Percentiles rank a stretch among this genome's conserved stretches.
Conservation (phyloP, 2,797 vertebrate species). For the Halcyon badia region DNA sequence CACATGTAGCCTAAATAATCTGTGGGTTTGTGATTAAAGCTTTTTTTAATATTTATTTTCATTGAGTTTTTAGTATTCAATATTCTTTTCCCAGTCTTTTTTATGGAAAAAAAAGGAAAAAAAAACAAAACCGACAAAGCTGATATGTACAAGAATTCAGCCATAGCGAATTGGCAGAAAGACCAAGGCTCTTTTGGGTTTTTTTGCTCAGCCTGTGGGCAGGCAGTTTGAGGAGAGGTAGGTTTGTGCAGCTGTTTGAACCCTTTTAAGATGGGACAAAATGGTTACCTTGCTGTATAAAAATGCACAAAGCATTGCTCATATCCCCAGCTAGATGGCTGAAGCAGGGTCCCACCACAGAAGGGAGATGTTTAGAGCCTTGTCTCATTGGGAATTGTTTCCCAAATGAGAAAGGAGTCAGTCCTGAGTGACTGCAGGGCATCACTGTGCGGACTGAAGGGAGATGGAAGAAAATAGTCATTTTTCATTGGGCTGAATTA, state of each 20-base stretch:
- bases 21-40: background rate
- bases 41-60: constrained; percentile 11
- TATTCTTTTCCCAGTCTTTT: background rate
- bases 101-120: background rate
- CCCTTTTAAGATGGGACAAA: background rate
- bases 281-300: background rate
- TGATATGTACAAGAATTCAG: background rate
- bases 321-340: background rate
- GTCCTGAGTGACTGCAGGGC: background rate
- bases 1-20: background rate
- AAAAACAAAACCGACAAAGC: background rate
- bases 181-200: background rate
- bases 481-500: background rate
- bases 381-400: background rate
- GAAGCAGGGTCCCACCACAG: background rate
- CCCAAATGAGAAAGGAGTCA: background rate
- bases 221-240: background rate
- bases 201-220: background rate
- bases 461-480: background rate
- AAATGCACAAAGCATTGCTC: background rate
- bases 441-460: background rate
- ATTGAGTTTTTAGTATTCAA: background rate
- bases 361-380: background rate
- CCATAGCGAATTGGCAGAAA: background rate
- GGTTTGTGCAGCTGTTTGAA: background rate